A percentile compares a stretch with the other conserved stretches of the same genome.
phyloP scores from a whole-genome alignment of 2,797 vertebrate species.

The Neopelma chrysocephalum region DNA sequence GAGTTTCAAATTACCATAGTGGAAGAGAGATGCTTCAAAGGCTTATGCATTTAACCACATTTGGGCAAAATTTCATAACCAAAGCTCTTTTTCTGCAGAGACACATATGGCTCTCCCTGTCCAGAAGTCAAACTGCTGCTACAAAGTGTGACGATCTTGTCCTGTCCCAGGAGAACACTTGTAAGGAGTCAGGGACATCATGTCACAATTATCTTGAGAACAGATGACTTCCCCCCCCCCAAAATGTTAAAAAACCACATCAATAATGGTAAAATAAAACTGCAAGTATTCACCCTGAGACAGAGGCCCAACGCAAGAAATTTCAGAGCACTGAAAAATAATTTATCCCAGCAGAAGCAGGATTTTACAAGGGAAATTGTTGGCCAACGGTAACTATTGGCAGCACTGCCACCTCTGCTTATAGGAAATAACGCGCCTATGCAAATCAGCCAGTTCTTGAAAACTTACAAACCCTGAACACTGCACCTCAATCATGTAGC shows the following conservation, averaged over 20 bases:
- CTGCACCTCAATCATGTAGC: not conserved
- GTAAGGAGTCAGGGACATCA: not conserved
- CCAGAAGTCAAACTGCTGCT: not conserved
- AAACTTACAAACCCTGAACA: not conserved
- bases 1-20: not conserved
- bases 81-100: not conserved
- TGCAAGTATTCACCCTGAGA: slow-evolving; percentile 19
- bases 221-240: not conserved
- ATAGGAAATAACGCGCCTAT: not conserved
- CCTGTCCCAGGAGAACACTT: not conserved
- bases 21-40: slow-evolving; percentile 14
- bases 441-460: slow-evolving; percentile 29
- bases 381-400: not conserved
- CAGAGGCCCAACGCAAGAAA: not conserved
- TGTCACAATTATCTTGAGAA: slow-evolving; percentile 7
- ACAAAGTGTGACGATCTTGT: not conserved
- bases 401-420: not conserved
- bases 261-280: slow-evolving; percentile 24
- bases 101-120: not conserved
- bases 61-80: not conserved
- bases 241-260: not conserved
- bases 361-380: slow-evolving; percentile 31
- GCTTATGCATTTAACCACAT: not conserved
- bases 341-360: slow-evolving; percentile 29
- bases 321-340: slow-evolving; percentile 40